Evolutionary conservation across 2,113 vertebrate species (phyloP), one percentile per base, ranked within the genome.

Genomic region (Bettongia penicillata): DNA sequence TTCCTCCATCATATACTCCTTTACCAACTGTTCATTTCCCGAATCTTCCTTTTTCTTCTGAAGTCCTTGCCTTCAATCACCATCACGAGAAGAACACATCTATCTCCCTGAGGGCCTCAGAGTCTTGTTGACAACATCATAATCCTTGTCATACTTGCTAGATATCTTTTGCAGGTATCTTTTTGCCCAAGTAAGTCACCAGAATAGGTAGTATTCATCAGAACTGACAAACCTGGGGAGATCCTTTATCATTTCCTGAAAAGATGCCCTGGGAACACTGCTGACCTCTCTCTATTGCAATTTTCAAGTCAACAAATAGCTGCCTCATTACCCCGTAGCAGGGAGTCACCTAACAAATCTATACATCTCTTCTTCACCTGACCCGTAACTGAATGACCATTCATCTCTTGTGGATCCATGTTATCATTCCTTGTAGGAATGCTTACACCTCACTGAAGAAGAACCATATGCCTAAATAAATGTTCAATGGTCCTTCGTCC

Each of bases 91-190:
- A 68, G 57, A 31, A 37, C 28, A 14, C 4, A 37, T 19, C 61
- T 37, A 9, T 77, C 14, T n/a, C 37, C 31, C 14, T n/a, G 37
- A 77, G 68, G 68, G 37, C 68, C 37, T 92, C 92, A 91, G 68
- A 91, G 55, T 89, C 89, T 51, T 93, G 10, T 92, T 52, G 24
- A 31, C 11, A 57, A 3, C 52, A 8, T 55, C 50, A 37, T 26
- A 50, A 14, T 50, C 90, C 84, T 94, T 55, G 26, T 48, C 8
- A 91, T 50, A 37, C 47, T 92, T 26, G 49, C 91, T 91, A 53
- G 92, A 92, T 96, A 92, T 93, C 8, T 92, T 90, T 9, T 51
- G 12, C 22, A 92, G 24, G 23, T 89, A 89, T 94, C 53, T 61
- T 31, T 61, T 28, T 61, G 26, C 55, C 55, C 37, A n/a, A 16